phyloP scores from a whole-genome alignment of 2,113 vertebrate species.

The Calypte anna region DNA sequence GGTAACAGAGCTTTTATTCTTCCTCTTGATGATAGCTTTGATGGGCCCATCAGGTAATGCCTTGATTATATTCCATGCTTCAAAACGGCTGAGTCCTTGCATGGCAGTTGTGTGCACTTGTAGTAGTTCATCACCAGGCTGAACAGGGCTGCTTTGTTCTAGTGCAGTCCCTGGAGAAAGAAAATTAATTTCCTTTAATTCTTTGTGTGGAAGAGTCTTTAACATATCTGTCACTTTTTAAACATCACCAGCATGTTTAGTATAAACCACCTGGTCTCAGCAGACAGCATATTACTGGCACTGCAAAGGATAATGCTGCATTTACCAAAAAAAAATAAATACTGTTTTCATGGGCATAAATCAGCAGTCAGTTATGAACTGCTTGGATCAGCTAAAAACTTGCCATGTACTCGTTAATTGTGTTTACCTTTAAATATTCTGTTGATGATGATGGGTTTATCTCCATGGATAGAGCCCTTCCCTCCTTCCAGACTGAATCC shows the following conservation, averaged over 20 bases:
- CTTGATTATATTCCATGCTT: slow-evolving; percentile 93
- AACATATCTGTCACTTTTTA: not conserved
- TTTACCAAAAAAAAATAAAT: not conserved
- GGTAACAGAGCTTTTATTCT: not conserved
- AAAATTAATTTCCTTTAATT: not conserved
- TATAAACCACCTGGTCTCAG: not conserved
- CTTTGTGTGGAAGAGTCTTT: not conserved
- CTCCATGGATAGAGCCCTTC: slow-evolving; percentile 90
- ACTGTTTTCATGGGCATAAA: not conserved
- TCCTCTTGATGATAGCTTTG: slow-evolving; percentile 77
- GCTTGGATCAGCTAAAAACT: not conserved
- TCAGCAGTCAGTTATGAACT: not conserved
- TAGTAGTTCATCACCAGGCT: slow-evolving; percentile 87
- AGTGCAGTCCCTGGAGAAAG: slow-evolving; percentile 77
- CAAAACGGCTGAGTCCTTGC: slow-evolving; percentile 90
- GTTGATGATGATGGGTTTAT: slow-evolving; percentile 88
- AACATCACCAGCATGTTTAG: not conserved
- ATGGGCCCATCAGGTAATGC: slow-evolving; percentile 85
- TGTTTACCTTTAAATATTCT: slow-evolving; percentile 88
- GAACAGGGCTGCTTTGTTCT: slow-evolving; percentile 79
- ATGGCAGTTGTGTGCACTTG: slow-evolving; percentile 79
- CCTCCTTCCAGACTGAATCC: slow-evolving; percentile 95
- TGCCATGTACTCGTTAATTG: fast-evolving
- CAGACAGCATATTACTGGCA: not conserved
- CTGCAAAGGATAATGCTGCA: not conserved